Base-by-base conservation (phyloP, 1,140 invertebrate genomes). In the Homalodisca vitripennis region DNA sequence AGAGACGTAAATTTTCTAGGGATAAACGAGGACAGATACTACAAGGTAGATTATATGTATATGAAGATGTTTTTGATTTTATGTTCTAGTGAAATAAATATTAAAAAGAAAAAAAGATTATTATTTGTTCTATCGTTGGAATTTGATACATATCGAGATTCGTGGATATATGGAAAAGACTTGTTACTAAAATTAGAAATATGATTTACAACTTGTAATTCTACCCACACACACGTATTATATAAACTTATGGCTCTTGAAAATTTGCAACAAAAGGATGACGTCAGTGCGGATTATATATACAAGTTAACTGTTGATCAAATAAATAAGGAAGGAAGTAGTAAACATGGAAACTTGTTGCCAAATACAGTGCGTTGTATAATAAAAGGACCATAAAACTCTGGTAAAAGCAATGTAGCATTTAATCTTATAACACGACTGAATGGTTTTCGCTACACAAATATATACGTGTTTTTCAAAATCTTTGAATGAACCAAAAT, bases 391-490 rank as follows among this genome's bases (percentile, higher is more conserved):
- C 72, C 76, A 26, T 76, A 72, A n/a, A 74, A 73, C 48, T 77
- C 75, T 70, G 79, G 79, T 10, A 80, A 80, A 75, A 80, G 77
- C 1, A 80, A 79, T 72, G 67, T 74, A 20, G 73, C 79, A 48
- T 41, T 79, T 29, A 69, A 71, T 69, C 46, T 78, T 69, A 65
- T 80, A 53, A 57, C 66, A 62, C 20, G 71, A 67, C 71, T 68
- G 17, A 77, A n/a, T 78, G 70, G 79, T 77, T 20, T 65, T 78
- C n/a, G 67, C 67, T n/a, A n/a, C n/a, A 78, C 73, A 69, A 80
- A 76, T 79, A 81, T 72, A 67, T 80, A 47, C 80, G 80, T 69
- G 22, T 80, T 1, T 80, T 78, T 72, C 78, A 76, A 51, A 80
- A 72, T 78, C 76, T 1, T 70, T 79, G 30, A 68, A 77, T 70